Percentiles rank a stretch among this genome's conserved stretches.
These are phyloP conservation scores for Datnioides undecimradiatus DNA, from an alignment of 2,113 vertebrate genomes.

Conservation along the genomic window DNA sequence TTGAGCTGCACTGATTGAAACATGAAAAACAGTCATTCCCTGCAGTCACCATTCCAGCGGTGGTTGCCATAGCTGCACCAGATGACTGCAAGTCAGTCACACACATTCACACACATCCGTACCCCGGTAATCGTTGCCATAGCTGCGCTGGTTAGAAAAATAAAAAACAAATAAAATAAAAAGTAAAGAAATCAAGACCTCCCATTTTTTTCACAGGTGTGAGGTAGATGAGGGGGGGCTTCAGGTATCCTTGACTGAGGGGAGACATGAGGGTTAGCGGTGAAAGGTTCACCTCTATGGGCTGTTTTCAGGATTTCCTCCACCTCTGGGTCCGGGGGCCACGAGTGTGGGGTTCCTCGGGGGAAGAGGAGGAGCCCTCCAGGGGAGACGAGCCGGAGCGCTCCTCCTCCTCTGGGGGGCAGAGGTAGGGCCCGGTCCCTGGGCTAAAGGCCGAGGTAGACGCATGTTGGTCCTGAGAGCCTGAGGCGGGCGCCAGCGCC, in stretches of 20 bases:
- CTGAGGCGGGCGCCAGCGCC: conserved; percentile 83
- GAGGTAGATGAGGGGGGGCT: conserved; percentile 84
- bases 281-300: conserved; percentile 50
- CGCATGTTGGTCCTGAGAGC: conserved; percentile 92
- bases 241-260: conserved; percentile 76
- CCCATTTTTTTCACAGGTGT: conserved; percentile 78
- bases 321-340: conserved; percentile 92
- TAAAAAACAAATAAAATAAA: conserved; percentile 30
- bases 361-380: conserved; percentile 88
- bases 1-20: conserved; percentile 77
- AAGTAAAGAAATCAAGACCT: conserved; percentile 71
- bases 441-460: conserved; percentile 81
- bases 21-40: conserved; percentile 68
- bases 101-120: conserved; percentile 68
- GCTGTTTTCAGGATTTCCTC: conserved; percentile 90
- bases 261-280: conserved; percentile 70
- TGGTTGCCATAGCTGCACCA: conserved; percentile 76
- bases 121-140: conserved; percentile 76
- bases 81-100: conserved; percentile 69
- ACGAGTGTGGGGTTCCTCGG: conserved; percentile 89
- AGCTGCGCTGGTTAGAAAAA: conserved; percentile 72
- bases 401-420: conserved; percentile 83
- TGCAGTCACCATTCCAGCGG: conserved; percentile 64
- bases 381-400: conserved; percentile 86
- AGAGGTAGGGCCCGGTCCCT: conserved; percentile 81